Conservation (phyloP, 2,113 vertebrate genomes). For the Muntiacus muntjak region DNA sequence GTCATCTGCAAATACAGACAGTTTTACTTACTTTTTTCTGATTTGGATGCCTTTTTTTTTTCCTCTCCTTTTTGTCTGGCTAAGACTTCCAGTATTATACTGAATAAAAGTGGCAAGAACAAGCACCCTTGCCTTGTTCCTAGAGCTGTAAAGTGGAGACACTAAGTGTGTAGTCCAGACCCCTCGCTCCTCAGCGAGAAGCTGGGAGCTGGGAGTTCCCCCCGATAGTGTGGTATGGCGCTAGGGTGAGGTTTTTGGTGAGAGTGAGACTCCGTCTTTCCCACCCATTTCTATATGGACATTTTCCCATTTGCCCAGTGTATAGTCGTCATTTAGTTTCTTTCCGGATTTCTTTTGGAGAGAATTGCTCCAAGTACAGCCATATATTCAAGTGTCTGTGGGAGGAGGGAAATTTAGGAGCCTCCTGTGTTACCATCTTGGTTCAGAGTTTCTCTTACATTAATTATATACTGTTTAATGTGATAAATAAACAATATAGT, state of each 20-base stretch:
- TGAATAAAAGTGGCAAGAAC: neutral
- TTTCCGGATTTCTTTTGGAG: neutral
- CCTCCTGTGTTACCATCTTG: neutral
- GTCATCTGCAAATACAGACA: neutral
- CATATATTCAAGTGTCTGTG: neutral
- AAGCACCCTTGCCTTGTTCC: neutral
- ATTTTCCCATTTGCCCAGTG: neutral
- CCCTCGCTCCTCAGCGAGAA: neutral
- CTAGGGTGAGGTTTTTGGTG: neutral
- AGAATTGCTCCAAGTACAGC: neutral
- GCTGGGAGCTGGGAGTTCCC: neutral
- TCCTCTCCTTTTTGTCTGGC: neutral
- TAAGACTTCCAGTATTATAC: neutral
- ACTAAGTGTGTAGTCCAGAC: neutral
- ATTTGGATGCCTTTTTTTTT: neutral
- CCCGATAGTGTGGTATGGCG: no score
- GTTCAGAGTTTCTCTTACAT: neutral
- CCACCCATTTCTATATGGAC: neutral
- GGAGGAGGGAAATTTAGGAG: neutral
- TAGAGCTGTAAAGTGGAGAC: neutral
- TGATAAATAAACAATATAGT: neutral
- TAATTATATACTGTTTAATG: neutral
- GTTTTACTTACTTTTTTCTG: neutral
- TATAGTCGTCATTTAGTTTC: neutral
- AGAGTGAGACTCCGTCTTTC: neutral